Conservation (phyloP, 2,113 vertebrate species). For the Proteles cristata region DNA sequence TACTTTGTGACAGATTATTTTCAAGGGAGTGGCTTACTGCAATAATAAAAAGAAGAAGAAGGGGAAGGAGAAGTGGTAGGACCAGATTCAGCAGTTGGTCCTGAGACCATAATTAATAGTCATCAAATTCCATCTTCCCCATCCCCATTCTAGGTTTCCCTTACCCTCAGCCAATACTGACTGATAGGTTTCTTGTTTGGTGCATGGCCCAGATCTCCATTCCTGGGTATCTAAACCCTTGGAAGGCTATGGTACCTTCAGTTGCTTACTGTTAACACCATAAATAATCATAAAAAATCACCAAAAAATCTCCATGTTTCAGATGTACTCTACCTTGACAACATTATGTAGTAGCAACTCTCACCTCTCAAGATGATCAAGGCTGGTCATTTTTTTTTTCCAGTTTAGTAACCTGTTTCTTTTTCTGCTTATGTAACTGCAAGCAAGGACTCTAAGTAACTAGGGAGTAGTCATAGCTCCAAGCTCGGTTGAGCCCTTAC, state of each 20-base stretch:
- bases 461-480: not conserved
- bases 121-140: not conserved
- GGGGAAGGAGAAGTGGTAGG: not conserved
- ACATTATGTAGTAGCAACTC: not conserved
- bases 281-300: not conserved
- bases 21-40: not conserved
- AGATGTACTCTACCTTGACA: not conserved
- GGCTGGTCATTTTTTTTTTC: not conserved
- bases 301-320: not conserved
- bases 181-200: not conserved
- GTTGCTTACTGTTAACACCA: not conserved
- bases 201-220: not conserved
- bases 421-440: not conserved
- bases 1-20: not conserved
- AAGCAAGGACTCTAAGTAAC: not conserved
- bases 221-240: not conserved
- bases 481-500: not conserved
- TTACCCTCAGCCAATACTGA: not conserved
- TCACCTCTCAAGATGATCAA: not conserved
- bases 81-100: not conserved
- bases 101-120: not conserved
- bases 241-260: not conserved
- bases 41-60: not conserved
- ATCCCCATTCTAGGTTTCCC: not conserved
- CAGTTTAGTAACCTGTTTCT: not conserved